These are phyloP conservation scores for Ammodytes marinus DNA, from an alignment of 2,113 vertebrate species.

Conservation along the genomic window DNA sequence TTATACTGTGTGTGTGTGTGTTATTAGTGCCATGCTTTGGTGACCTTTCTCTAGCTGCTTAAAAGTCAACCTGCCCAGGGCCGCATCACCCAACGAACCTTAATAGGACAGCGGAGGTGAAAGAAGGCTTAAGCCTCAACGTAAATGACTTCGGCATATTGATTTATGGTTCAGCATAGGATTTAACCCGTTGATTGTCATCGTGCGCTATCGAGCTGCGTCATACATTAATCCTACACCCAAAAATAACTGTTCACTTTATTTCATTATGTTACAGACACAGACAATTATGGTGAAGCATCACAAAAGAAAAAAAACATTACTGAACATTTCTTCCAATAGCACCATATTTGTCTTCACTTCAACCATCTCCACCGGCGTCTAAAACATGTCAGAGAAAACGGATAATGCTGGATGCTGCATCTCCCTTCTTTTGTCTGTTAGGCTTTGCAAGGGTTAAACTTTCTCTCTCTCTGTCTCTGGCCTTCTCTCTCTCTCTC, in stretches of 20 bases:
- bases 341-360: background rate
- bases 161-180: slow-evolving; percentile 30
- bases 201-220: background rate
- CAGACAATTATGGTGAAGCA: background rate
- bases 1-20: background rate
- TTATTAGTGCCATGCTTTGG: slow-evolving; percentile 23
- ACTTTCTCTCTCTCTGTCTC: slow-evolving; percentile 40
- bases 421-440: slow-evolving; percentile 15
- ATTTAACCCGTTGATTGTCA: slow-evolving; percentile 42
- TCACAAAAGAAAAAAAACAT: background rate
- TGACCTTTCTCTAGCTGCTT: slow-evolving; percentile 63
- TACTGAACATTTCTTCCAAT: background rate
- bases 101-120: slow-evolving; percentile 54
- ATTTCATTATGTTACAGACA: background rate
- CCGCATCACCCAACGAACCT: slow-evolving; percentile 22
- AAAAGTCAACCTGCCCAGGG: slow-evolving; percentile 58
- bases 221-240: background rate
- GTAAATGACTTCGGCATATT: slow-evolving; percentile 33
- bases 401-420: background rate
- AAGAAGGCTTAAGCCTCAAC: slow-evolving; percentile 36
- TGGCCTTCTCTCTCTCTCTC: slow-evolving; percentile 23
- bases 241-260: slow-evolving; percentile 18
- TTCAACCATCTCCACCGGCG: background rate
- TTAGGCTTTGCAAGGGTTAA: slow-evolving; percentile 55
- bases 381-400: background rate